Base-by-base conservation (phyloP, 2,113 vertebrate genomes). In the Podarcis muralis region DNA sequence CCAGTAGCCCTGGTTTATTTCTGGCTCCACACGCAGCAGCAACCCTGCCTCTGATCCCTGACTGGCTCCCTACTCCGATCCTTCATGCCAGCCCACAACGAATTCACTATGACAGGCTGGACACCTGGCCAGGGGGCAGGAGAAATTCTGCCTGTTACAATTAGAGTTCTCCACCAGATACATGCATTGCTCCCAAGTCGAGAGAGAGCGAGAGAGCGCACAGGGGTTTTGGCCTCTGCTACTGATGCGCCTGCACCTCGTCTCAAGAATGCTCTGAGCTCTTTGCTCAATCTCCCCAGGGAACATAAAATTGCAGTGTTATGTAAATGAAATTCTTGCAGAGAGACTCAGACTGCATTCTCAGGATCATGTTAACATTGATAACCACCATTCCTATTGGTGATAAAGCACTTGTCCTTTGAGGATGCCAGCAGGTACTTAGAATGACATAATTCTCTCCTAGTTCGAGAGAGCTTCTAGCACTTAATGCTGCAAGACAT, bases 131-230 rank as follows among this genome's bases (percentile, higher is more conserved):
- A 91, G n/a, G 27, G 40, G 86, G 48, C 84, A 83, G 66, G 15
- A 92, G 72, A 92, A 91, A 91, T 85, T 68, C 90, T 92, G 88
- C 69, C 74, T 12, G 0, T 84, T 82, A 81, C 35, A 87, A 78
- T 85, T 53, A 85, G 35, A 86, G 32, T 23, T 81, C 57, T 91
- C 65, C 89, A 66, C 30, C 83, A 91, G 72, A 83, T 6, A 77
- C 53, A 84, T 11, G 13, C 35, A 76, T 91, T 71, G 81, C 82
- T 90, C 89, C 69, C 87, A 92, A 69, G 25, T 0, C 0, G 40
- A 79, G 75, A 37, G 53, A 85, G 57, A 82, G 68, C 2, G 32
- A 16, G 71, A 16, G 86, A 16, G 75, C 57, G 2, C 87, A 16
- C 25, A 83, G 6, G 84, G 84, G 9, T 84, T 3, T 2, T 62